These are phyloP conservation scores for Ataeniobius toweri DNA, from an alignment of 2,797 vertebrate species.

Conservation along the genomic window DNA sequence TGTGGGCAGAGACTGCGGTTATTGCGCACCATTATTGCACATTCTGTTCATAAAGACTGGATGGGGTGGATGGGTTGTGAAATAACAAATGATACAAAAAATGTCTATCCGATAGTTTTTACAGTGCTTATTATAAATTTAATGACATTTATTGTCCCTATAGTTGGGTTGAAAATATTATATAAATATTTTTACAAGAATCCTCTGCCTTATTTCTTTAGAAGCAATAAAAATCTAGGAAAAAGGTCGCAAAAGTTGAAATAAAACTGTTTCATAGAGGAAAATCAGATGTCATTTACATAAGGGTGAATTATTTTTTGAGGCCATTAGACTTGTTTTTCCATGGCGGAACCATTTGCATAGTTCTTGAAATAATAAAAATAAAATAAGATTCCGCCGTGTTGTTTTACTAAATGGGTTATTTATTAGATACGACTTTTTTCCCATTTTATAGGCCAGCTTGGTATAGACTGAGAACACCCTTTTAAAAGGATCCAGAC, in stretches of 20 bases:
- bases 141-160: neutral
- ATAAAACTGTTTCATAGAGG: neutral
- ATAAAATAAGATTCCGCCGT: neutral
- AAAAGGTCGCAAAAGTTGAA: neutral
- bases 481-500: neutral
- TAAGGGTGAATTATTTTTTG: neutral
- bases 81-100: slow-evolving; percentile 3
- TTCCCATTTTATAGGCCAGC: neutral
- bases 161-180: neutral
- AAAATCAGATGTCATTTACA: neutral
- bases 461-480: neutral
- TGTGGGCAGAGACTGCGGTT: too few relatives aligned
- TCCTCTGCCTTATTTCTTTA: neutral
- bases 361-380: neutral
- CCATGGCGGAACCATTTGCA: neutral
- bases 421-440: neutral
- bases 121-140: neutral
- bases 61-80: too few relatives aligned
- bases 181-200: neutral
- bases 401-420: neutral
- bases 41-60: too few relatives aligned
- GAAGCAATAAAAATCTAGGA: neutral
- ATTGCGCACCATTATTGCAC: too few relatives aligned
- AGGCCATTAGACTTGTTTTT: neutral
- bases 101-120: neutral